Base-by-base conservation (phyloP, 2,113 vertebrate genomes). In the mouse (Mus musculus) region DNA sequence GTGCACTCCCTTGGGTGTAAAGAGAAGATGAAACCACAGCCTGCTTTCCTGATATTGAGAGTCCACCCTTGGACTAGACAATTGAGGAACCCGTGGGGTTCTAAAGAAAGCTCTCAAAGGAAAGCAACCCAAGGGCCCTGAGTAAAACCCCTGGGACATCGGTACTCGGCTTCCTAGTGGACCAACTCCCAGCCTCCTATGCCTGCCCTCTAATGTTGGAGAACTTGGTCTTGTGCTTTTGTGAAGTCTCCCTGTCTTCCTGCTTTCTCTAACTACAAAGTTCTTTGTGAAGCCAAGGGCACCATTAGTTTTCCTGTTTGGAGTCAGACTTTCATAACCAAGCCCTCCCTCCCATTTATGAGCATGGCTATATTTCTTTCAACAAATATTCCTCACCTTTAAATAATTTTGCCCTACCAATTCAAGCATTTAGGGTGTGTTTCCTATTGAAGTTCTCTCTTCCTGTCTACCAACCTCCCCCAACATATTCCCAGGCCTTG, bases 401-500 rank as follows among this genome's bases (percentile, higher is more conserved):
- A 93, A 95, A 94, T 90, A 94, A 89, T 84, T 96, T 65, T 80
- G 19, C 22, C 75, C 61, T 86, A 67, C 63, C 80, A 95, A 90
- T 93, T 86, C 65, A 89, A 93, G 72, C 36, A 71, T 93, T 88
- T 87, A 69, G 90, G 56, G 56, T 73, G 71, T 92, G 84, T 67
- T 42, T 86, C 88, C 71, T 54, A 0, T 73, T 97, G 56, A 81
- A 94, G 82, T 80, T 96, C n/a, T 87, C 24, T 92, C 67, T 96
- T 86, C 73, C 91, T 97, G 63, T 54, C 90, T 80, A 93, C 76
- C 42, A 76, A 69, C 28, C 63, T 52, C 59, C 93, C 13, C 17
- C 88, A 91, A 96, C 73, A 91, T 91, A 91, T 98, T 96, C 90
- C 78, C 84, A 88, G 92, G 88, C 93, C 93, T 97, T 92, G 20